Conservation (phyloP, 2,797 vertebrate genomes). For the Tokudaia tokunoshimensis region DNA sequence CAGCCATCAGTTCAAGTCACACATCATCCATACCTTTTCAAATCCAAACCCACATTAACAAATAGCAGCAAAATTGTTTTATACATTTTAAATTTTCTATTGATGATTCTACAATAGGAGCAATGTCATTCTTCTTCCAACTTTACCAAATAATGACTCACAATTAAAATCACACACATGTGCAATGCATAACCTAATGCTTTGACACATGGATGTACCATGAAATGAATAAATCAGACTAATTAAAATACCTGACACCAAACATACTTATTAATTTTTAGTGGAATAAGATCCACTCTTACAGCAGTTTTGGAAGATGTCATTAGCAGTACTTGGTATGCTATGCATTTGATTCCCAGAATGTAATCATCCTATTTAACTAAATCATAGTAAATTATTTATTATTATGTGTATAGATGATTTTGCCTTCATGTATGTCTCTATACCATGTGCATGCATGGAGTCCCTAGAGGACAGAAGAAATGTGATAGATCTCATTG, state of each 20-base stretch:
- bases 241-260: neutral
- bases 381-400: neutral
- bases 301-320: neutral
- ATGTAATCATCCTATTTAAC: neutral
- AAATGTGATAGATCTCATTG: neutral
- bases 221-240: neutral
- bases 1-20: neutral
- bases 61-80: neutral
- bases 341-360: neutral
- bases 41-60: constrained; percentile 20
- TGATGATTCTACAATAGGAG: neutral
- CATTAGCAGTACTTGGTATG: neutral
- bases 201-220: neutral
- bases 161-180: neutral
- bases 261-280: neutral
- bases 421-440: neutral
- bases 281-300: neutral
- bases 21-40: neutral
- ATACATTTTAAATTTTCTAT: neutral
- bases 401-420: neutral
- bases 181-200: neutral
- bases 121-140: too few relatives aligned
- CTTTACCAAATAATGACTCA: neutral
- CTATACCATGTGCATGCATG: neutral
- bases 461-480: neutral